Evolutionary conservation across 2,888 invertebrate species (phyloP), one percentile per base, ranked within the genome.

Genomic region (Formica aserva): DNA sequence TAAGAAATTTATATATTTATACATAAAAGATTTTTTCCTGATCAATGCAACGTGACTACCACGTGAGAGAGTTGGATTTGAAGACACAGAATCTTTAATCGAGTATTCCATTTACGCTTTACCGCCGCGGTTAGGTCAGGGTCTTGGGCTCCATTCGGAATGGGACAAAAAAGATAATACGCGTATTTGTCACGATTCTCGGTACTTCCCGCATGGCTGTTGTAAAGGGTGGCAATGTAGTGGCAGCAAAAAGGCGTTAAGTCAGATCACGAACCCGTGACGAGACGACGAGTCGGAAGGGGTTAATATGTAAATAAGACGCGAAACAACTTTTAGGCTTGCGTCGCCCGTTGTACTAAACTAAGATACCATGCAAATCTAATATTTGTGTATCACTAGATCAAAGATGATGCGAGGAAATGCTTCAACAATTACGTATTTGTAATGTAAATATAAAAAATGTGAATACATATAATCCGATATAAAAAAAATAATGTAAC

Each of bases 231-330:
- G 55, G 83, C 52, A 85, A 72, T 60, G 66, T 57, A 78, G 83
- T 82, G 90, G 85, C 88, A 90, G 91, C 92, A 90, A 93, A 94
- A 94, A 94, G 93, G 93, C 93, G 94, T 93, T 93, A 93, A 94
- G 94, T 94, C 93, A 92, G 91, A 92, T 92, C 91, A 90, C 90
- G 91, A 92, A 91, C 93, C 92, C 85, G 89, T 85, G 90, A 84
- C 87, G 88, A 52, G 52, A 85, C 86, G 87, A 71, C 83, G 83
- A 76, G 78, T 71, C 71, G 72, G 77, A 89, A 92, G 90, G 92
- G 94, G 93, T 93, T 92, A 89, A 92, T 92, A 94, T 94, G 94
- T 90, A 94, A 94, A 94, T 94, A 85, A 80, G 74, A 26, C 26
- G 69, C 75, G 85, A 65, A 48, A 65, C 65, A 72, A 81, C 38